These are phyloP conservation scores for Tragelaphus strepsiceros DNA, from an alignment of 2,113 vertebrate genomes.

Conservation along the genomic window DNA sequence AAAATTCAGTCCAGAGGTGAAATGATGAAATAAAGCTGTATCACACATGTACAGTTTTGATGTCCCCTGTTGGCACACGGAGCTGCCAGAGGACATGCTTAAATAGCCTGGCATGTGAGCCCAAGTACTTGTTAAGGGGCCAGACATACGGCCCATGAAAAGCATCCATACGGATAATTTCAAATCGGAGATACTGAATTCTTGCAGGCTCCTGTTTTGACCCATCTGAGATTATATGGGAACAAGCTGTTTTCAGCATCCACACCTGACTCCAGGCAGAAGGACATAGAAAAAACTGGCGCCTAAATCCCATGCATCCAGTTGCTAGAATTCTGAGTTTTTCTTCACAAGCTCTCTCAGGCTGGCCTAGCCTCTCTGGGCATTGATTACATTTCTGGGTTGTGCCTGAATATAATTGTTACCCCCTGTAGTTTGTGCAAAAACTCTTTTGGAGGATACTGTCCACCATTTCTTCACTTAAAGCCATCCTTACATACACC, in stretches of 20 bases:
- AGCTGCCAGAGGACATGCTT: neutral
- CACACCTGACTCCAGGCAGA: too few relatives aligned
- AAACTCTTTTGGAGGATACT: neutral
- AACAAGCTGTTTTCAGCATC: neutral
- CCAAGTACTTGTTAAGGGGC: neutral
- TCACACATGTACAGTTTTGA: neutral
- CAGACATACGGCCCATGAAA: neutral
- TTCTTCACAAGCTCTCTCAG: neutral
- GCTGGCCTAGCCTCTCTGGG: neutral
- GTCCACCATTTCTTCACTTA: neutral
- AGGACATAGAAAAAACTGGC: accelerated
- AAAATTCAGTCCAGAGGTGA: neutral
- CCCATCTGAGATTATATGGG: neutral
- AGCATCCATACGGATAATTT: neutral
- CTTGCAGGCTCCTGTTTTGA: neutral
- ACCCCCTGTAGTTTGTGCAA: neutral
- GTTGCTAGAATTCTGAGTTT: neutral
- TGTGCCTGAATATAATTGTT: neutral
- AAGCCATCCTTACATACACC: neutral
- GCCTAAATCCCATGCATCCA: too few relatives aligned
- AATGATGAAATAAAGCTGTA: neutral
- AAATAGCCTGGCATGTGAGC: neutral
- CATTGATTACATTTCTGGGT: neutral
- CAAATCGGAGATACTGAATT: neutral
- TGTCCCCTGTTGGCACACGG: accelerated